Percentiles rank a stretch among this genome's conserved stretches.
Conservation (phyloP, 2,888 invertebrate genomes). For the Sphaerophoria taeniata region DNA sequence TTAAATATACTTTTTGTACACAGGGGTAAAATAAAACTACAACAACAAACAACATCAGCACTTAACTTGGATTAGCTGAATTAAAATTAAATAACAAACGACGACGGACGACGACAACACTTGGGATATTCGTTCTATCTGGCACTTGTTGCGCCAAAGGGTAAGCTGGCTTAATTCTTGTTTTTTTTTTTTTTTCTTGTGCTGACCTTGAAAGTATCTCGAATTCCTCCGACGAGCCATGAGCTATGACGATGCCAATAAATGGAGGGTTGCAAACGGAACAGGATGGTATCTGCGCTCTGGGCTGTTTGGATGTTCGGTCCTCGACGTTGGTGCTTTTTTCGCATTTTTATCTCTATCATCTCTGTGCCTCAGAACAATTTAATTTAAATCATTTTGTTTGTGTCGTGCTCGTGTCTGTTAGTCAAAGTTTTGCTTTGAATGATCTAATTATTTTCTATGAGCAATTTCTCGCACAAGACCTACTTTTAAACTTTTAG, state of each 20-base stretch:
- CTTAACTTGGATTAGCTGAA: conserved; percentile 54
- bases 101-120: conserved; percentile 9
- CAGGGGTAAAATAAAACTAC: conserved; percentile 27
- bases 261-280: too few relatives aligned
- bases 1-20: not conserved
- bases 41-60: conserved; percentile 3
- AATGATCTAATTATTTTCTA: too few relatives aligned
- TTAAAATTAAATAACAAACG: not conserved
- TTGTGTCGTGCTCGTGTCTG: too few relatives aligned
- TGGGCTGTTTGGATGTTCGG: not conserved
- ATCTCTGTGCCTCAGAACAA: too few relatives aligned
- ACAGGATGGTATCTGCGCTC: conserved; percentile 7
- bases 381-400: too few relatives aligned
- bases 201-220: conserved; percentile 70
- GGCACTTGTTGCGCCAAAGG: conserved; percentile 73
- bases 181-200: not conserved
- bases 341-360: too few relatives aligned
- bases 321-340: not conserved
- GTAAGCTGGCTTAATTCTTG: conserved; percentile 58
- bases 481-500: not conserved
- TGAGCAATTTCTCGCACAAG: too few relatives aligned
- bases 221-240: conserved; percentile 53
- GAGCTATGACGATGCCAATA: too few relatives aligned
- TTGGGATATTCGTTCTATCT: conserved; percentile 26
- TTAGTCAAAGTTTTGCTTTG: too few relatives aligned